phyloP scores from a whole-genome alignment of 1,140 invertebrate species.

The Hypothenemus hampei region DNA sequence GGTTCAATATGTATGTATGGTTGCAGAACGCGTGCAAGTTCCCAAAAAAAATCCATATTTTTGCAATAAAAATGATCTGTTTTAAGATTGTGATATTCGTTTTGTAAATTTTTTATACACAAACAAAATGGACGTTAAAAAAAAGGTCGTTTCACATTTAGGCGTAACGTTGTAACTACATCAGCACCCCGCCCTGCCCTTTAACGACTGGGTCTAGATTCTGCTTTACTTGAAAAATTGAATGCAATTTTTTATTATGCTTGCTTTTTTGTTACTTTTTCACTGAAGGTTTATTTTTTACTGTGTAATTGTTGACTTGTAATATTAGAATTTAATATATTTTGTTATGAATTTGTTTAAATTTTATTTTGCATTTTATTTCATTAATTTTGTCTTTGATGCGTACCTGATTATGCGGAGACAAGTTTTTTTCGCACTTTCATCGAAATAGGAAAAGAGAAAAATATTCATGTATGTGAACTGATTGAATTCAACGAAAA shows the following conservation, averaged over 20 bases:
- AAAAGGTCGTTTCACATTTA: conserved; percentile 7
- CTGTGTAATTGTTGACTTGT: conserved; percentile 45
- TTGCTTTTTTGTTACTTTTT: conserved; percentile 43
- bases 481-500: conserved; percentile 34
- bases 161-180: too few relatives aligned
- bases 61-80: conserved; percentile 34
- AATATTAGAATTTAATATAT: conserved; percentile 44
- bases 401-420: conserved; percentile 40
- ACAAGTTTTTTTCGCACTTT: too few relatives aligned
- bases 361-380: conserved; percentile 30
- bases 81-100: conserved; percentile 34
- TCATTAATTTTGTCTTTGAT: conserved; percentile 36
- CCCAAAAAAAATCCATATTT: conserved; percentile 15
- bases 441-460: background rate
- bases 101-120: conserved; percentile 24
- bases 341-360: conserved; percentile 38
- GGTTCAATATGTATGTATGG: too few relatives aligned
- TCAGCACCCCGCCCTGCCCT: too few relatives aligned
- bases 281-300: conserved; percentile 41
- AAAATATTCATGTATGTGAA: background rate
- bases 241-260: conserved; percentile 30
- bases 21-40: background rate
- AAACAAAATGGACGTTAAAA: conserved; percentile 11
- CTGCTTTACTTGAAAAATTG: background rate
- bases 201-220: background rate